Base-by-base conservation (phyloP, 2,113 vertebrate genomes). In the Podiceps cristatus region DNA sequence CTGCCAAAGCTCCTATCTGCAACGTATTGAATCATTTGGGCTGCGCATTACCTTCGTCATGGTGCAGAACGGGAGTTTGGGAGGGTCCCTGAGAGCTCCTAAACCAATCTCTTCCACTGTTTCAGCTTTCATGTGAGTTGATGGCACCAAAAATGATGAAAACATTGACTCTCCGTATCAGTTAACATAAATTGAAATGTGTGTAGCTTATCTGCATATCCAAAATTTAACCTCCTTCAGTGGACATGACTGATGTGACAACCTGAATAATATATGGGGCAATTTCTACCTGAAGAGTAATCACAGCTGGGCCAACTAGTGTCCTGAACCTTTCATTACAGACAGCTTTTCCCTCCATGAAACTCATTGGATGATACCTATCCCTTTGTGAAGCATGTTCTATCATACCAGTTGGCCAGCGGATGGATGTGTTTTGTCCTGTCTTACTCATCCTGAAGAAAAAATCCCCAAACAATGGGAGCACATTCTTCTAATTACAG, bases 41-140 rank as follows among this genome's bases (percentile, higher is more conserved):
- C 29, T 33, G 45, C 45, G 2, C 2, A 0, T 9, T 28, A 6
- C 67, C 40, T 35, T 20, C 37, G 8, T 16, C n/a, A 9, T 0
- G 1, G 35, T 2, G 35, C 22, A 63, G 53, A 47, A 7, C 0
- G 10, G n/a, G 77, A 55, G 29, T 2, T 18, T 56, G 56, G 17
- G 7, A 35, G 3, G 20, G 33, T 25, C 47, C 18, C 29, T 10
- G n/a, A 3, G 1, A 56, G 33, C 27, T 45, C 71, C 49, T 42
- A 10, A 40, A 23, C 1, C 5, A 11, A 37, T 45, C 55, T 28
- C 49, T 47, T 50, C 53, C 45, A 17, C 25, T 40, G 55, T 4
- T 67, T 58, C 60, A 59, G 2, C 64, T 69, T 56, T 5, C 73
- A 62, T 4, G 10, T 2, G 47, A 90, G 45, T 20, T 33, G 23